These are phyloP conservation scores for Mirounga angustirostris DNA, from an alignment of 2,113 vertebrate genomes.

Conservation along the genomic window DNA sequence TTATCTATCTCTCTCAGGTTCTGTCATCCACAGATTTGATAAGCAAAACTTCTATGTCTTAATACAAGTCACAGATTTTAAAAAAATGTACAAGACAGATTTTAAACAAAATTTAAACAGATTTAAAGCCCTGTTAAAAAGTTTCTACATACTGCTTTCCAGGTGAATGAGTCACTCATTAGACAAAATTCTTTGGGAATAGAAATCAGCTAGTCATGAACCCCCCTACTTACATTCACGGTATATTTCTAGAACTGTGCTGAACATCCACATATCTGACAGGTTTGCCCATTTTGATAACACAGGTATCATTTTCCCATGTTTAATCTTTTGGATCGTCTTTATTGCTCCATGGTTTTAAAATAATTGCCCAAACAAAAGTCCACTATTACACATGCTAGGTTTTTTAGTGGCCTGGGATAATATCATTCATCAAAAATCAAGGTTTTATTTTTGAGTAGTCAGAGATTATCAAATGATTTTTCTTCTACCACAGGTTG, in stretches of 20 bases:
- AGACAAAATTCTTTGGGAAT: conserved; percentile 5
- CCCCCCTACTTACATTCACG: neutral
- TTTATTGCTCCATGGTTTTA: conserved; percentile 4
- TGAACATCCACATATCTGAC: neutral
- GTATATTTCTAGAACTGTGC: neutral
- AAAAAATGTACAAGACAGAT: neutral
- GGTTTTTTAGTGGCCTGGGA: neutral
- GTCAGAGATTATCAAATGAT: neutral
- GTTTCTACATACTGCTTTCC: neutral
- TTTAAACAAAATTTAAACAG: neutral
- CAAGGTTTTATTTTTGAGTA: conserved; percentile 11
- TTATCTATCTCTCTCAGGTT: neutral
- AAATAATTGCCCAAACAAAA: neutral
- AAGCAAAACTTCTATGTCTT: conserved; percentile 57
- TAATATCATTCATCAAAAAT: neutral
- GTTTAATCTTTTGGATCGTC: neutral
- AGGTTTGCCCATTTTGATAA: neutral
- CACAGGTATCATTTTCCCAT: neutral
- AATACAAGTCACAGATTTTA: conserved; percentile 4
- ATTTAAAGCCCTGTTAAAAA: neutral
- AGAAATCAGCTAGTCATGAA: neutral
- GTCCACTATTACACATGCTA: neutral
- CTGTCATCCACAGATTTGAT: conserved; percentile 59
- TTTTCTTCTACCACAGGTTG: neutral
- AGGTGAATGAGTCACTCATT: neutral